Base-by-base conservation (phyloP, 2,113 vertebrate genomes). In the Pseudorectes ferrugineus region DNA sequence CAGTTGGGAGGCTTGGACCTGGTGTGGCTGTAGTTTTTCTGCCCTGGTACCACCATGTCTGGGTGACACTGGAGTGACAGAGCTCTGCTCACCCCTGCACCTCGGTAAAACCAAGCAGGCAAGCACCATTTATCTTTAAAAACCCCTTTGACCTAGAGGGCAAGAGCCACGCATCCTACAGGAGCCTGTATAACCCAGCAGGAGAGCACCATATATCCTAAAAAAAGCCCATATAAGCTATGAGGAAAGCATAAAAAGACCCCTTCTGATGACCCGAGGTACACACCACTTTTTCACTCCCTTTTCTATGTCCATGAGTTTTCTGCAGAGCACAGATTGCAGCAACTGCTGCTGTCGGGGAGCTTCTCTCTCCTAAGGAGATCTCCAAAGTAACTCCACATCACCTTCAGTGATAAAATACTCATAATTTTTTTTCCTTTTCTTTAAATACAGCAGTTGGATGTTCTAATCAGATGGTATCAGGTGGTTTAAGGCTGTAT, bases 371-470 rank as follows among this genome's bases (percentile, higher is more conserved):
- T 75, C 54, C 46, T 21, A 35, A 74, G 0, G 1, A 52, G 10
- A 58, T 40, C 38, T 75, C 57, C 55, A 24, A 19, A 89, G 43
- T 24, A 76, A 36, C 14, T 49, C 22, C 38, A 21, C 22, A 4
- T 68, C 24, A 23, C 43, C 45, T 77, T 79, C 49, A 76, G 11
- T 0, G 14, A 55, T 22, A 82, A 82, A 84, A 48, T 5, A 11
- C 11, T 11, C 4, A 0, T 4, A 6, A 2, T 14, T 38, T n/a
- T n/a, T n/a, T 13, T 18, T 2, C 5, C 17, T 72, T 43, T 36
- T 45, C 10, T 73, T 59, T 67, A 74, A 55, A 40, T 20, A 46
- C 26, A 52, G 43, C 35, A 25, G 51, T 51, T 72, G 54, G 28
- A 66, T 84, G 17, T 38, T 73, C 49, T 57, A 68, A 92, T 92